Percentiles rank a stretch among this genome's conserved stretches.
These are phyloP conservation scores for Gandaritis pyraliata DNA, from an alignment of 2,888 invertebrate species.

Conservation along the genomic window DNA sequence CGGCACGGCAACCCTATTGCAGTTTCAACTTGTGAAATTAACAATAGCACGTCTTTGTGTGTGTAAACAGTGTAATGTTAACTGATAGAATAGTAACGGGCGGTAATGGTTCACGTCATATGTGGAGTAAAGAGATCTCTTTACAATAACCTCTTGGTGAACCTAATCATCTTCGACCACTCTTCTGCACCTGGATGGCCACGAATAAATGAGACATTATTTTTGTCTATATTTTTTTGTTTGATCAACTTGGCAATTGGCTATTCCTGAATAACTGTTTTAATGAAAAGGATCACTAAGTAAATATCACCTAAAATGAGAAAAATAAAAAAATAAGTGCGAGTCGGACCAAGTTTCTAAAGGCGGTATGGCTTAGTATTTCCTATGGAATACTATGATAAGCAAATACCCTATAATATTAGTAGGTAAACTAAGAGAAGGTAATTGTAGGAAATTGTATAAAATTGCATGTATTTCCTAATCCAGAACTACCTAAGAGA, in stretches of 20 bases:
- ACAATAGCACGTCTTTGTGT: constrained; percentile 31
- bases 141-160: constrained; percentile 13
- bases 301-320: no score
- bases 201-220: no score
- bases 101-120: constrained; percentile 12
- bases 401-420: no score
- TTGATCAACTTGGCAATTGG: no score
- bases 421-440: background rate
- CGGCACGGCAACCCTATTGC: constrained; percentile 38
- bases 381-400: no score
- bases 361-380: no score
- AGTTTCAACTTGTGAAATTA: constrained; percentile 36
- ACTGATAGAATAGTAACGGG: constrained; percentile 23
- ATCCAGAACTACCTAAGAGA: constrained; percentile 6
- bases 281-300: no score
- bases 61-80: constrained; percentile 28
- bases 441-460: background rate
- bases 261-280: no score
- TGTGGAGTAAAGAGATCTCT: constrained; percentile 7
- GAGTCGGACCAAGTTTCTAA: no score
- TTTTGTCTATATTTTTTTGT: no score
- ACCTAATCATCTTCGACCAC: background rate
- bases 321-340: no score
- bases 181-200: background rate
- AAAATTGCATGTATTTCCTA: constrained; percentile 32